Evolutionary conservation across 2,888 invertebrate species (phyloP), one percentile per base, ranked within the genome.

Genomic region (Hypena proboscidalis): DNA sequence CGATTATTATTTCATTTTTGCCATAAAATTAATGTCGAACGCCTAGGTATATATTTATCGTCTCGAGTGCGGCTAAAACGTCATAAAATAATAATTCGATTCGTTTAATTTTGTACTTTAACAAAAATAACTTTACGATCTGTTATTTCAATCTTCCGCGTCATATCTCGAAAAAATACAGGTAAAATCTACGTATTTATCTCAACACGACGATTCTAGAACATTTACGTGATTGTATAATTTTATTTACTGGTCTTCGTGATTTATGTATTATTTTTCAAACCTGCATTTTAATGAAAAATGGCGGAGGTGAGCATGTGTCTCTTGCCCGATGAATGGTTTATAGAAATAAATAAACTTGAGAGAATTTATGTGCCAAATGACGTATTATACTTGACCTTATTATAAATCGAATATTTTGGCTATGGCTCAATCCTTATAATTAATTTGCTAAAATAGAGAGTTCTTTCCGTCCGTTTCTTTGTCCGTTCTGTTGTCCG

Each of bases 81-180:
- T n/a, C n/a, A n/a, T n/a, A n/a, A n/a, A n/a, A n/a, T n/a, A n/a
- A n/a, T n/a, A n/a, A n/a, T n/a, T n/a, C n/a, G n/a, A n/a, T n/a
- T n/a, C n/a, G n/a, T n/a, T n/a, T n/a, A n/a, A n/a, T n/a, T n/a
- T n/a, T n/a, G n/a, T n/a, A n/a, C n/a, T n/a, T n/a, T n/a, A n/a
- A n/a, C n/a, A 34, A 46, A 51, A 39, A 39, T 32, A 56, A 2
- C 17, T 45, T 35, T 15, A 33, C 13, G 32, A 45, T 5, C 9
- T 32, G n/a, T 10, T 7, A 45, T 23, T 21, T 40, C 22, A 30
- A 30, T 32, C 15, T 46, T 46, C 38, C 36, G 27, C 27, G 8
- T 39, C 27, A 23, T 54, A 44, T 43, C 29, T 58, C 22, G 51
- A 36, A 41, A 8, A 27, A 7, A 6, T 23, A 23, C 32, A 43